phyloP scores from a whole-genome alignment of 2,888 invertebrate genomes.

The Drosophila formosana region DNA sequence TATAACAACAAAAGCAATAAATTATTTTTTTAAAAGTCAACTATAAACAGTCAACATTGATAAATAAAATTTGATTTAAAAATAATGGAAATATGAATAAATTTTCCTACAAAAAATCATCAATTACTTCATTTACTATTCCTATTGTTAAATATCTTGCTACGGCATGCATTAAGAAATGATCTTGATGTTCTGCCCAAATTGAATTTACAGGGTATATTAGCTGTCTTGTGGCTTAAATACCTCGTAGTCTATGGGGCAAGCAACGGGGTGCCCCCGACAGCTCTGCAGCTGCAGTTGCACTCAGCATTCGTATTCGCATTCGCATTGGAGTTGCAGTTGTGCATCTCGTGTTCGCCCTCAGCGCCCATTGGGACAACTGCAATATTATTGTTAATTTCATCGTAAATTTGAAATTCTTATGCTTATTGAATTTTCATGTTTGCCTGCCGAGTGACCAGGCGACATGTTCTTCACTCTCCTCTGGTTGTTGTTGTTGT shows the following conservation, averaged over 20 bases:
- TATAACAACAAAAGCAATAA: too few species aligned
- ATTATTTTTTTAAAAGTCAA: too few species aligned
- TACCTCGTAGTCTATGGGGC: not conserved
- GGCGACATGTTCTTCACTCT: slow-evolving; percentile 42
- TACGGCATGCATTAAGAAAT: too few species aligned
- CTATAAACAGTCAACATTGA: too few species aligned
- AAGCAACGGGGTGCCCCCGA: slow-evolving; percentile 34
- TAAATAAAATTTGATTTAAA: too few species aligned
- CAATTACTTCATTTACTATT: too few species aligned
- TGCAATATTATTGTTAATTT: slow-evolving; percentile 81
- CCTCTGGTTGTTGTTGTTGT: slow-evolving; percentile 17
- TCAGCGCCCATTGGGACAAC: slow-evolving; percentile 52
- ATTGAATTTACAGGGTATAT: slow-evolving; percentile 1
- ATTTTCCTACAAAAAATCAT: too few species aligned
- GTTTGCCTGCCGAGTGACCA: slow-evolving; percentile 50
- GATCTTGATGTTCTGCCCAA: too few species aligned
- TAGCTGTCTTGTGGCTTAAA: not conserved
- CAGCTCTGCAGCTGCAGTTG: slow-evolving; percentile 3
- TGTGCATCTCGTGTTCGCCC: slow-evolving; percentile 56
- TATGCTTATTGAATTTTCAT: slow-evolving; percentile 84
- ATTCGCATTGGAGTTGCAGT: not conserved
- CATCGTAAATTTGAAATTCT: slow-evolving; percentile 83
- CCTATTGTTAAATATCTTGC: too few species aligned
- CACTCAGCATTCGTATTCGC: not conserved
- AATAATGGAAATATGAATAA: too few species aligned